These are phyloP conservation scores for Brachionus plicatilis DNA, from an alignment of 1,140 invertebrate species.

Conservation along the genomic window DNA sequence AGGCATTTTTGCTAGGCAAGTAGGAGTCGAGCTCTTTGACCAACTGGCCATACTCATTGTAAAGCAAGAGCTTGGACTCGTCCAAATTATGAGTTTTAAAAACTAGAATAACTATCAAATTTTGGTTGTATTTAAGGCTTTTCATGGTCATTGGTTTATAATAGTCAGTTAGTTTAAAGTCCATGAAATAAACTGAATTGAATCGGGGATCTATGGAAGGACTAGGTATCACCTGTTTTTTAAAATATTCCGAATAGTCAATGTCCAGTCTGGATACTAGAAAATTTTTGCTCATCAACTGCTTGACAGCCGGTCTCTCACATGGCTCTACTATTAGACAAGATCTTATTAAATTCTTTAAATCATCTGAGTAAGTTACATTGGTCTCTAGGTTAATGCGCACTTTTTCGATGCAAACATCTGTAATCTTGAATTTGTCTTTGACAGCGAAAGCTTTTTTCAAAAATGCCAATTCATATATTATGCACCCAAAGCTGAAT, in stretches of 20 bases:
- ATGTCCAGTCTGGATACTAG: neutral
- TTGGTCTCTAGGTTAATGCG: neutral
- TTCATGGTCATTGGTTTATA: constrained; percentile 22
- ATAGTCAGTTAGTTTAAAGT: neutral
- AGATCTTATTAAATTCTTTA: constrained; percentile 9
- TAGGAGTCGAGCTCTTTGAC: constrained; percentile 31
- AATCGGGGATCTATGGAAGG: neutral
- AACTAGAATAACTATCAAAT: constrained; percentile 28
- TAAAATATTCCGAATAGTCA: constrained; percentile 32
- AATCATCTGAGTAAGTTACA: constrained; percentile 7
- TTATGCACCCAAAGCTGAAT: constrained; percentile 25
- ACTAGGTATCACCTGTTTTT: constrained; percentile 14
- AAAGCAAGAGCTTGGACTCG: constrained; percentile 17
- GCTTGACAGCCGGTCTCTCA: neutral
- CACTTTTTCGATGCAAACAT: neutral
- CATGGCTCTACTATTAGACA: neutral
- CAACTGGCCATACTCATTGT: constrained; percentile 15
- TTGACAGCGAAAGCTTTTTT: constrained; percentile 5
- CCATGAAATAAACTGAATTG: neutral
- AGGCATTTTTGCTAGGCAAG: neutral
- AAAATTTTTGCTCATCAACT: neutral
- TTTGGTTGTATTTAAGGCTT: constrained; percentile 31
- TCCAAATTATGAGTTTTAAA: neutral
- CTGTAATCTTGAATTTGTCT: constrained; percentile 7
- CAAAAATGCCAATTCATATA: constrained; percentile 18